These are phyloP conservation scores for Platichthys stellatus DNA, from an alignment of 2,113 vertebrate species.

Conservation along the genomic window DNA sequence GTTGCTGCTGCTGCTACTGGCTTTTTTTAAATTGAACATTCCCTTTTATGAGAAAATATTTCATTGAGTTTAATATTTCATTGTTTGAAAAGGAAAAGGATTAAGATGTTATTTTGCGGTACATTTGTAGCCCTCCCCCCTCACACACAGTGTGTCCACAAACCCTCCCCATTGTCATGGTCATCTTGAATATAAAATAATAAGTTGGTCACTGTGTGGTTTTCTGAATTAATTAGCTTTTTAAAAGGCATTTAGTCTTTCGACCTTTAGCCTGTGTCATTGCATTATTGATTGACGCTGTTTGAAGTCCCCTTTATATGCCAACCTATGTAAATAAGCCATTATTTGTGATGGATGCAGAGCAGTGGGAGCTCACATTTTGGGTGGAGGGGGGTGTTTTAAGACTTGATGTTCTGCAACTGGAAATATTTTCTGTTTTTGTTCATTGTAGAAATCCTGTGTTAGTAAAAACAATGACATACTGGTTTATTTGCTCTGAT, in stretches of 20 bases:
- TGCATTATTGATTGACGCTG: conserved; percentile 46
- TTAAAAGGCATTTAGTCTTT: conserved; percentile 25
- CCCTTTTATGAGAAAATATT: background rate
- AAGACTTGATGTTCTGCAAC: conserved; percentile 12
- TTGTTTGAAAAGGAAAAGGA: background rate
- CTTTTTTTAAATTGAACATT: background rate
- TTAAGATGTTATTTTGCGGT: background rate
- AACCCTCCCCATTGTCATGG: background rate
- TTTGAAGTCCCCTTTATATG: conserved; percentile 18
- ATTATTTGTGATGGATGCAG: conserved; percentile 32
- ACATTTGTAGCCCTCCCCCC: background rate
- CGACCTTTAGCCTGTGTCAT: conserved; percentile 32
- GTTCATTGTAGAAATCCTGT: background rate
- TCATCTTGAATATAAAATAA: conserved; percentile 1
- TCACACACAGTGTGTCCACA: background rate
- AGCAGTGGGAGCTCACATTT: conserved; percentile 16
- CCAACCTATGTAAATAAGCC: conserved; percentile 17
- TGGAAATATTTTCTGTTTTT: conserved; percentile 3
- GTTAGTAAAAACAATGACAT: background rate
- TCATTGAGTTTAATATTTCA: background rate
- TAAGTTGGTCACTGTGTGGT: background rate
- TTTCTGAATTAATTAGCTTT: conserved; percentile 18
- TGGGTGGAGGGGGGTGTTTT: conserved; percentile 2
- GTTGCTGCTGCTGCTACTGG: background rate
- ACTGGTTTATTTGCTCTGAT: too few relatives aligned